Percentiles rank a stretch among this genome's conserved stretches.
These are phyloP conservation scores for Helicoverpa assulta DNA, from an alignment of 2,888 invertebrate genomes.

Conservation along the genomic window DNA sequence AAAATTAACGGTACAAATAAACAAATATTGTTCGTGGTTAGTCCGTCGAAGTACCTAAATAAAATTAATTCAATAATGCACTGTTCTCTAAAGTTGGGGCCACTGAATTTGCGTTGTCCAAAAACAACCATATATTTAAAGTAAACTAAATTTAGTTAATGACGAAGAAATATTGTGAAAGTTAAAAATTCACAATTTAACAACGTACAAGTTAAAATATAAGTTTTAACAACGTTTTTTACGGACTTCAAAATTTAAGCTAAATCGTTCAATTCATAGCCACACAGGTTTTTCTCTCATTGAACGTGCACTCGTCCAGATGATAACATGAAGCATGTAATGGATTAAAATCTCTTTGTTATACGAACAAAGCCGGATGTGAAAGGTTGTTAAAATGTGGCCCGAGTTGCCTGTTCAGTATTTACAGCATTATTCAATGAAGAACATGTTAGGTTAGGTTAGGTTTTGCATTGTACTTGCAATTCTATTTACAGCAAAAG, in stretches of 20 bases:
- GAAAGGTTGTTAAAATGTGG: conserved; percentile 60
- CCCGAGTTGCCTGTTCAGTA: conserved; percentile 28
- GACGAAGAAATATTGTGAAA: too few relatives aligned
- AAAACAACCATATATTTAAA: not conserved
- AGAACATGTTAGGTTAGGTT: conserved; percentile 1
- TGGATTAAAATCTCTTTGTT: conserved; percentile 71
- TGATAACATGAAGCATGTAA: conserved; percentile 67
- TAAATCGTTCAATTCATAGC: conserved; percentile 25
- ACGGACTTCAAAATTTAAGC: too few relatives aligned
- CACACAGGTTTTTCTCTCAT: conserved; percentile 44
- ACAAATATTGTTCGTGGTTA: conserved; percentile 45
- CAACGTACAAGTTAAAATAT: too few relatives aligned
- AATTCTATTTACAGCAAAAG: not conserved
- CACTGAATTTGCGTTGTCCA: not conserved
- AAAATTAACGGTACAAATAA: conserved; percentile 32
- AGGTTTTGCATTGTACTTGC: not conserved
- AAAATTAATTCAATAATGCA: conserved; percentile 67
- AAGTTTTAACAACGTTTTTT: too few relatives aligned
- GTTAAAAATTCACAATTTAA: too few relatives aligned
- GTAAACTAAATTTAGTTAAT: too few relatives aligned
- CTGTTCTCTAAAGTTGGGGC: conserved; percentile 40
- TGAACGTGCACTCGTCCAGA: conserved; percentile 52
- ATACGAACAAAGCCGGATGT: conserved; percentile 55
- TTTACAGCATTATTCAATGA: conserved; percentile 18
- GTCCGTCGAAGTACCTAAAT: conserved; percentile 58